These are phyloP conservation scores for Nothura maculosa DNA, from an alignment of 2,797 vertebrate genomes.

Conservation along the genomic window DNA sequence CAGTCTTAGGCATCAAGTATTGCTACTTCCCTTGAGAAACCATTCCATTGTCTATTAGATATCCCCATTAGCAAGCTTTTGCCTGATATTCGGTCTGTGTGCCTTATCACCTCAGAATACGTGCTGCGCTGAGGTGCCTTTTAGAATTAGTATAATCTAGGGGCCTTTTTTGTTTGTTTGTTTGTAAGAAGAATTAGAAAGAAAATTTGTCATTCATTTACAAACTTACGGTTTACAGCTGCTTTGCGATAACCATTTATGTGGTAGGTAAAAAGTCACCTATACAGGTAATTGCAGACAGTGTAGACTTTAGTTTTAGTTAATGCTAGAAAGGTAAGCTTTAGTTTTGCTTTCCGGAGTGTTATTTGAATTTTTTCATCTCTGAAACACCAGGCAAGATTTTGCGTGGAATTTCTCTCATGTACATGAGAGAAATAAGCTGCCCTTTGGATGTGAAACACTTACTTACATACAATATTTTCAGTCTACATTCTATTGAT, in stretches of 20 bases:
- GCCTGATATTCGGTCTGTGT: background rate
- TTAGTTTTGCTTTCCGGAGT: background rate
- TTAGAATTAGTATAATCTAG: background rate
- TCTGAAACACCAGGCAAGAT: background rate
- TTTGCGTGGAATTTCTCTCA: background rate
- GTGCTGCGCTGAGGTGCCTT: background rate
- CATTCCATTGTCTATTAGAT: constrained; percentile 9
- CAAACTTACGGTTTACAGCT: background rate
- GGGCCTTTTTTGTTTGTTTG: background rate
- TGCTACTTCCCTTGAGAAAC: background rate
- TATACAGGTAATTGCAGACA: background rate
- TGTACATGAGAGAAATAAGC: background rate
- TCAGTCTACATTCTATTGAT: background rate
- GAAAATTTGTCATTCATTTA: accelerated
- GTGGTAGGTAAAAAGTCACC: background rate
- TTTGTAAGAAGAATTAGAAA: background rate
- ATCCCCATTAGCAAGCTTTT: constrained; percentile 1
- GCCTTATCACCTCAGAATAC: background rate
- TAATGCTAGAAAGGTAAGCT: background rate
- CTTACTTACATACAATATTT: background rate
- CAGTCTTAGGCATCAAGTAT: background rate
- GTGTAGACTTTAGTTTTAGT: background rate
- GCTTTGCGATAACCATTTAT: background rate
- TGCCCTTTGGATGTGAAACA: background rate
- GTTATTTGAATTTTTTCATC: background rate